phyloP scores from a whole-genome alignment of 2,113 vertebrate species.

The Dasypus novemcinctus region DNA sequence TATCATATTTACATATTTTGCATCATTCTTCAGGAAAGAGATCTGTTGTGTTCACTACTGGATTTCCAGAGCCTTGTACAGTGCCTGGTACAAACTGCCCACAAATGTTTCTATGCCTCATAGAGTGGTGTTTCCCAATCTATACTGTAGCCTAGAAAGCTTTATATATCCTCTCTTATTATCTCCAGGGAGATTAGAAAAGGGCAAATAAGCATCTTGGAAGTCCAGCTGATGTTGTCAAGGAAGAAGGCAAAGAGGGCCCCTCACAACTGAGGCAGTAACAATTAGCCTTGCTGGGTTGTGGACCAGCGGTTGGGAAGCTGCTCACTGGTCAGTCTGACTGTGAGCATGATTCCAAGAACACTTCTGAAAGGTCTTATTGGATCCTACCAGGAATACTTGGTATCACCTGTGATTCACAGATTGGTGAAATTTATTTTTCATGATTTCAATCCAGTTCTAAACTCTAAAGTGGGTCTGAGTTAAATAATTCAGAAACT shows the following conservation, averaged over 20 bases:
- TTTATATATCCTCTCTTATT: not conserved
- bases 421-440: not conserved
- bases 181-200: not conserved
- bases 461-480: not conserved
- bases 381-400: not conserved
- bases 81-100: not conserved
- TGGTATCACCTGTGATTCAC: not conserved
- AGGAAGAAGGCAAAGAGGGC: not conserved
- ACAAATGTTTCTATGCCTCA: not conserved
- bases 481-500: not conserved
- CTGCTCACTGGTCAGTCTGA: not conserved
- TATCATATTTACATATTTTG: not conserved
- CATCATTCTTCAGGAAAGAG: not conserved
- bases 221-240: not conserved
- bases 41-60: not conserved
- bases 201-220: too few relatives aligned
- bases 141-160: not conserved
- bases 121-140: not conserved
- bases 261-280: not conserved
- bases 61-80: not conserved
- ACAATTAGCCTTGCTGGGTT: not conserved
- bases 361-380: not conserved
- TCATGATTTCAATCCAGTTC: not conserved
- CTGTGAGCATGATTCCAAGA: not conserved
- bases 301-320: too few relatives aligned